Conservation (phyloP, 2,888 invertebrate species). For the Mesoligia furuncula region DNA sequence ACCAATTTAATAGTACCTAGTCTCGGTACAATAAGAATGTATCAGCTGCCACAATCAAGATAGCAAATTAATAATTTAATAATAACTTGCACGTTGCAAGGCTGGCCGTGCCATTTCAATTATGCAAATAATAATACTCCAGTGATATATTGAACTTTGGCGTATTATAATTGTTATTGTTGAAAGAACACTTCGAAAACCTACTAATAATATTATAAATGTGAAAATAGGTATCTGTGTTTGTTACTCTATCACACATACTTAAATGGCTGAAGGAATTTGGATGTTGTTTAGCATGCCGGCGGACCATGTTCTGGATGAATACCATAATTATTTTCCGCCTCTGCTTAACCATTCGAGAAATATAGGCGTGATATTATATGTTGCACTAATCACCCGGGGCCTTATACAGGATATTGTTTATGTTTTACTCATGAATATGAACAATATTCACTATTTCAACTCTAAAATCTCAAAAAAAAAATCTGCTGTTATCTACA, state of each 20-base stretch:
- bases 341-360: neutral
- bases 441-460: too few relatives aligned
- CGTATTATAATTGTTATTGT: slow-evolving; percentile 30
- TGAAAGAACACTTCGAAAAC: neutral
- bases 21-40: slow-evolving; percentile 10
- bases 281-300: neutral
- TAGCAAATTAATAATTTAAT: slow-evolving; percentile 33
- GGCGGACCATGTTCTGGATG: neutral
- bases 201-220: neutral
- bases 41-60: slow-evolving; percentile 43
- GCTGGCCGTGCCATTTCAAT: slow-evolving; percentile 18
- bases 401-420: neutral
- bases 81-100: slow-evolving; percentile 27
- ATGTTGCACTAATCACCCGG: neutral
- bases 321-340: neutral
- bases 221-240: neutral
- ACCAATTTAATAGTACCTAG: slow-evolving; percentile 4
- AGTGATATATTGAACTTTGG: slow-evolving; percentile 43
- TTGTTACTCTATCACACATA: neutral
- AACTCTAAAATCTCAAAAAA: too few relatives aligned
- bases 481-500: too few relatives aligned
- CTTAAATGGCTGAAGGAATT: neutral
- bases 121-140: slow-evolving; percentile 36
- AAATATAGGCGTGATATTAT: neutral
- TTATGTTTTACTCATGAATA: too few relatives aligned